Conservation (phyloP, 2,888 invertebrate species). For the Pristionchus fissidentatus region DNA sequence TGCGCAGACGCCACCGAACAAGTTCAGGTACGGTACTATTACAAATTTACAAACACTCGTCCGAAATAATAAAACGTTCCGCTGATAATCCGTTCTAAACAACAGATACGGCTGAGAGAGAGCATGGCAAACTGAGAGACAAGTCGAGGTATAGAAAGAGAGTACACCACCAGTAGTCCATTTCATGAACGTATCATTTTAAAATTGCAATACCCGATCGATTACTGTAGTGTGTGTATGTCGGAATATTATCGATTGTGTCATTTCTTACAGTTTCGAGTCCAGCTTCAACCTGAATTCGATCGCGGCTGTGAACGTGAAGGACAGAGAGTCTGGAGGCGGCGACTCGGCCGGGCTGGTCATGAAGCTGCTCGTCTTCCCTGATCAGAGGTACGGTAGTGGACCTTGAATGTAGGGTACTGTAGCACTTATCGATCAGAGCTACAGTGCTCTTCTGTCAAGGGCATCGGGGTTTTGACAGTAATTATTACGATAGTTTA, state of each 20-base stretch:
- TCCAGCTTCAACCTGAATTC: slow-evolving; percentile 68
- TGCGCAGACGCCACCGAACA: not conserved
- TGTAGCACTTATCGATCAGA: no score
- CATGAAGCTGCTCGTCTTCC: slow-evolving; percentile 71
- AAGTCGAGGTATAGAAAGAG: no score
- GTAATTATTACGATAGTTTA: not conserved
- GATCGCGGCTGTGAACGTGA: slow-evolving; percentile 72
- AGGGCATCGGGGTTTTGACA: no score
- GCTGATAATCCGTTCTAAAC: not conserved
- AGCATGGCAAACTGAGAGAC: no score
- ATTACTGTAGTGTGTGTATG: not conserved
- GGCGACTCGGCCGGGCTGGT: slow-evolving; percentile 65
- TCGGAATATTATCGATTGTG: not conserved
- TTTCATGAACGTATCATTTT: no score
- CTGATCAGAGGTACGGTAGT: slow-evolving; percentile 67
- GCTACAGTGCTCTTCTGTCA: no score
- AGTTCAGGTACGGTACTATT: slow-evolving; percentile 28
- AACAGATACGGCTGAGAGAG: no score
- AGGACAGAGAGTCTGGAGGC: slow-evolving; percentile 62
- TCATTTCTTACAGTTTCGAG: slow-evolving; percentile 60
- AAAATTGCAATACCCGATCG: no score
- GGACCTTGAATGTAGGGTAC: no score
- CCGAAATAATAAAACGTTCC: no score
- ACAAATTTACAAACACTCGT: no score
- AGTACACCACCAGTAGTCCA: no score